Conservation (phyloP, 2,888 invertebrate genomes). For the Bimastos eiseni region DNA sequence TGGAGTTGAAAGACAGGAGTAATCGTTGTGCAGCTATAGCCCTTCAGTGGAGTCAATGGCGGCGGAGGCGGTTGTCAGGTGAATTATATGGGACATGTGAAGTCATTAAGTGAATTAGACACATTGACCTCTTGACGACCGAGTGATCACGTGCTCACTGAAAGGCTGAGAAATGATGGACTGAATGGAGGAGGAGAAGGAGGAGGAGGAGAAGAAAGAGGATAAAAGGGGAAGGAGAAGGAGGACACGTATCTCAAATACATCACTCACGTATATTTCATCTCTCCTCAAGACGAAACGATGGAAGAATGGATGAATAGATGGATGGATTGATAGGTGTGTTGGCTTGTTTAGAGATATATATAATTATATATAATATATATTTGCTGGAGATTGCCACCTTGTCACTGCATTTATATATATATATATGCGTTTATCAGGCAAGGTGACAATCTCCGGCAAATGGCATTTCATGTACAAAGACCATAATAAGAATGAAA, state of each 20-base stretch:
- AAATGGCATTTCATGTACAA: too few species aligned
- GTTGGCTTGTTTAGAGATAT: too few species aligned
- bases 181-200: neutral
- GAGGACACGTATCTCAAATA: neutral
- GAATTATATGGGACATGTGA: neutral
- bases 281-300: neutral
- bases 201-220: neutral
- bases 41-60: neutral
- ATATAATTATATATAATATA: too few species aligned
- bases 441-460: too few species aligned
- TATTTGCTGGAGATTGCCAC: too few species aligned
- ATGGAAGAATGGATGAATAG: neutral
- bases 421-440: too few species aligned
- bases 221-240: neutral
- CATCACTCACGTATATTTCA: neutral
- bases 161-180: neutral
- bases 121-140: neutral
- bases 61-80: neutral
- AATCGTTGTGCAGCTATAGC: neutral
- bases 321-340: neutral
- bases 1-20: neutral
- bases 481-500: too few species aligned
- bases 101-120: conserved; percentile 6
- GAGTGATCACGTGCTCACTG: neutral
- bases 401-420: too few species aligned